Percentiles rank a stretch among this genome's conserved stretches.
Conservation (phyloP, 2,113 vertebrate species). For the Gambusia affinis region DNA sequence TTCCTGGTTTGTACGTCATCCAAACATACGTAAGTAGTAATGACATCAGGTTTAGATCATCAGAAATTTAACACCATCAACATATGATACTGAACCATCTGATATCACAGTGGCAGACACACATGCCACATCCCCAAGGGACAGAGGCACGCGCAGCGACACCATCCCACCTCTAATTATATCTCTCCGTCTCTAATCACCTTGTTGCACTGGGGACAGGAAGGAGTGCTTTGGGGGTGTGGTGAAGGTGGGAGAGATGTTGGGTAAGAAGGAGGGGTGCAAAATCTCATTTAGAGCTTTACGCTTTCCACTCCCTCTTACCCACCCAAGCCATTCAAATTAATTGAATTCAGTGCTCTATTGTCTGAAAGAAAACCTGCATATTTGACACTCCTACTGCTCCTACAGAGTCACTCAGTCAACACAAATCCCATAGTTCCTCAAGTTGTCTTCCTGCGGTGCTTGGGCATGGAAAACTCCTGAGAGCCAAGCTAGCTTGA, state of each 20-base stretch:
- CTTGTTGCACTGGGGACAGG: conserved; percentile 71
- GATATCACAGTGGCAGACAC: conserved; percentile 27
- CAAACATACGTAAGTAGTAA: background rate
- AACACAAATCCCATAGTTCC: conserved; percentile 44
- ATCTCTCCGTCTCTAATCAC: conserved; percentile 77
- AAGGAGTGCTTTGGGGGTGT: conserved; percentile 76
- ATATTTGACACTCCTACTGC: conserved; percentile 36
- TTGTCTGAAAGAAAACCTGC: conserved; percentile 88
- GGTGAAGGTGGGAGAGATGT: conserved; percentile 46
- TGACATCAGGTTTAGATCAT: conserved; percentile 5
- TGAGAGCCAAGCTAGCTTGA: background rate
- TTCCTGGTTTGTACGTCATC: background rate
- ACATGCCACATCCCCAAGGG: conserved; percentile 48
- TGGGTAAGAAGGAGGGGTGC: conserved; percentile 80
- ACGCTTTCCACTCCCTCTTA: conserved; percentile 88
- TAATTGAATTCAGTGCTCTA: conserved; percentile 93
- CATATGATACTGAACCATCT: conserved; percentile 10
- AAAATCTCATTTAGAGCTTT: conserved; percentile 97
- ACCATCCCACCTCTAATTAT: conserved; percentile 64
- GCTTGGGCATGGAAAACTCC: conserved; percentile 4
- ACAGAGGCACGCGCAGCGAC: conserved; percentile 5
- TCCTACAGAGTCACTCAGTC: conserved; percentile 46
- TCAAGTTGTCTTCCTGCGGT: background rate
- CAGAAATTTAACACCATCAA: conserved; percentile 2
- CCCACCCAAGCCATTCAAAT: conserved; percentile 85